Conservation (phyloP, 2,797 vertebrate species). For the Propithecus perrieri region DNA sequence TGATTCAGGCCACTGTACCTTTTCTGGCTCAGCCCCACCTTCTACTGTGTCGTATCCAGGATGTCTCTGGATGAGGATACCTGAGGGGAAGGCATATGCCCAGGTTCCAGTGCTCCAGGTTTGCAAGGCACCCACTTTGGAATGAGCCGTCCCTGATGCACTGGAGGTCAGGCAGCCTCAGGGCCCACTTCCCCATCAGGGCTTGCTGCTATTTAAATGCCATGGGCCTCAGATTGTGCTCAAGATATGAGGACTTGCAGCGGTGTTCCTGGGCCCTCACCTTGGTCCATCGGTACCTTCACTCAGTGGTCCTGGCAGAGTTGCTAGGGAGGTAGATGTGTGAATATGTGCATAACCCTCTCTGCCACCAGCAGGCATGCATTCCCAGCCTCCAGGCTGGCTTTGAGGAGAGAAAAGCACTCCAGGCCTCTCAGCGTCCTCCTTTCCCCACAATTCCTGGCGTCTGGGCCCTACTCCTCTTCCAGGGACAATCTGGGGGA, state of each 20-base stretch:
- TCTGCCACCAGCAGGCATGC: not conserved
- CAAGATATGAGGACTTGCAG: not conserved
- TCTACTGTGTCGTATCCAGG: not conserved
- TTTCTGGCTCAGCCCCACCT: not conserved
- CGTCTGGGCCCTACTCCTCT: not conserved
- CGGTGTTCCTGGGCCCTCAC: not conserved
- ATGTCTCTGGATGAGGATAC: not conserved
- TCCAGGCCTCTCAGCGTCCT: not conserved
- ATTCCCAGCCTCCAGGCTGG: not conserved
- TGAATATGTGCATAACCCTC: not conserved
- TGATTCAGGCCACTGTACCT: not conserved
- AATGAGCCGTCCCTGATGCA: not conserved
- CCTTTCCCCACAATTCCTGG: not conserved
- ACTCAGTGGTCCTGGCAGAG: not conserved
- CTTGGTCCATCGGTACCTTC: conserved; percentile 6
- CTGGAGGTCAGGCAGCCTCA: not conserved
- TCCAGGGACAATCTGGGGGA: not conserved
- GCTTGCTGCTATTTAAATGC: not conserved
- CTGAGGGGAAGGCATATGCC: not conserved
- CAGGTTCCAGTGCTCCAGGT: not conserved
- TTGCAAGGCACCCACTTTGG: not conserved
- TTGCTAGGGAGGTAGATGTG: not conserved
- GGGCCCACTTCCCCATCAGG: not conserved
- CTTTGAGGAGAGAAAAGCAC: not conserved
- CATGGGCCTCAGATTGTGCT: not conserved